Percentiles rank a stretch among this genome's conserved stretches.
These are phyloP conservation scores for Heliothis subflexa DNA, from an alignment of 1,140 invertebrate species.

Conservation along the genomic window DNA sequence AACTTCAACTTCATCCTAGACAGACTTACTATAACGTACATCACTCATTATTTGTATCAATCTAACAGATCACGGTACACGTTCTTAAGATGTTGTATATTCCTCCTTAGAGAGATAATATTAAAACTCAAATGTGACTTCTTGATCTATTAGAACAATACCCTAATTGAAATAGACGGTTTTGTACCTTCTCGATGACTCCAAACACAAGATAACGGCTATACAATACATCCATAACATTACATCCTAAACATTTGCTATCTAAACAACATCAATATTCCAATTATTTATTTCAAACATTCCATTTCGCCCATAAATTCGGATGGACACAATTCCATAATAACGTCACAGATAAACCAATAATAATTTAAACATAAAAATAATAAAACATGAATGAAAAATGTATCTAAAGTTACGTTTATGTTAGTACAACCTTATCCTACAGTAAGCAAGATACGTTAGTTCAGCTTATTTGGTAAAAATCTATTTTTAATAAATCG, in stretches of 20 bases:
- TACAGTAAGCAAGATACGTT: constrained; percentile 55
- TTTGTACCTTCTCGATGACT: neutral
- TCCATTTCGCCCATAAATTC: constrained; percentile 6
- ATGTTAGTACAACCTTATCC: constrained; percentile 56
- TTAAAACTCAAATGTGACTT: too few relatives aligned
- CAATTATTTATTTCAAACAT: constrained; percentile 1
- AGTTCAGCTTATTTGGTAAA: constrained; percentile 55
- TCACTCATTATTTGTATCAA: neutral
- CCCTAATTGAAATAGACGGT: too few relatives aligned
- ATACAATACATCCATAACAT: constrained; percentile 16
- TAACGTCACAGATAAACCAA: constrained; percentile 12
- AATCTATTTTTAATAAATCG: constrained; percentile 45
- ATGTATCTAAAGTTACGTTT: constrained; percentile 21
- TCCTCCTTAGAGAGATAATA: too few relatives aligned
- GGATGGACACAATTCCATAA: constrained; percentile 7
- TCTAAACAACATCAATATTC: constrained; percentile 14
- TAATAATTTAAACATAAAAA: constrained; percentile 45
- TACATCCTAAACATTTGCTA: constrained; percentile 20
- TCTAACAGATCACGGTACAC: neutral
- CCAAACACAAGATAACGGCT: neutral
- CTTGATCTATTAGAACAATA: too few relatives aligned
- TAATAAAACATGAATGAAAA: constrained; percentile 44
- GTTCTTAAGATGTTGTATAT: too few relatives aligned
- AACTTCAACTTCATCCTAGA: neutral
- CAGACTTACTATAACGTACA: neutral